phyloP scores from a whole-genome alignment of 1,140 invertebrate species.

The Conus betulinus region DNA sequence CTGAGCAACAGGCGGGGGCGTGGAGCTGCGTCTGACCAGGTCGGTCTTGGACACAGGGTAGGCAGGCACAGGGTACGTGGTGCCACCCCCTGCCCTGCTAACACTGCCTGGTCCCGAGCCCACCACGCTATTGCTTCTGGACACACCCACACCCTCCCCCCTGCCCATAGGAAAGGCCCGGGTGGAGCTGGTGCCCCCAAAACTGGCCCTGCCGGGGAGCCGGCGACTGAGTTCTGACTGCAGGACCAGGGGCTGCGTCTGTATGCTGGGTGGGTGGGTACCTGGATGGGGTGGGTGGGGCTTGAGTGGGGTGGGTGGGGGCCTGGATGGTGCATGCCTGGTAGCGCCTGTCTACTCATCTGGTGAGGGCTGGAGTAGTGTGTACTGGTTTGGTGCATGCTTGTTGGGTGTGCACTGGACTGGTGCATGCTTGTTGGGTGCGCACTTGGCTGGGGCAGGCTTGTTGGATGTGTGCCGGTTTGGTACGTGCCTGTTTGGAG shows the following conservation, averaged over 20 bases:
- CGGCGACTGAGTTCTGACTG: not conserved
- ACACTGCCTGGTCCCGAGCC: not conserved
- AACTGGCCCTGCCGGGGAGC: slow-evolving; percentile 74
- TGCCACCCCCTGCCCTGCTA: not conserved
- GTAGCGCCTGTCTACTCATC: no score
- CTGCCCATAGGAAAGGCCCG: slow-evolving; percentile 76
- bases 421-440: slow-evolving; percentile 70
- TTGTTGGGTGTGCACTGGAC: slow-evolving; percentile 32
- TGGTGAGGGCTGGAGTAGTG: no score
- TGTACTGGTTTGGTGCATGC: no score
- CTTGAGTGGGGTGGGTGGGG: not conserved
- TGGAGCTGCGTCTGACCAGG: slow-evolving; percentile 11
- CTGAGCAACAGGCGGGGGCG: slow-evolving; percentile 62
- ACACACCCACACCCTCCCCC: not conserved
- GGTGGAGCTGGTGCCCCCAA: slow-evolving; percentile 76
- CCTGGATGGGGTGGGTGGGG: not conserved
- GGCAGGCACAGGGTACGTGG: not conserved
- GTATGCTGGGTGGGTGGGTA: no score
- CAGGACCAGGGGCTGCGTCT: not conserved
- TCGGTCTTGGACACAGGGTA: not conserved
- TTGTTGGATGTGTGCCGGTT: slow-evolving; percentile 75
- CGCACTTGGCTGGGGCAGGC: slow-evolving; percentile 65
- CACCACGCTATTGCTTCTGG: slow-evolving; percentile 46
- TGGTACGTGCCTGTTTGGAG: no score
- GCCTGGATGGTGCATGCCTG: not conserved